Conservation (phyloP, 1,140 invertebrate genomes). For the Brachionus rubens region DNA sequence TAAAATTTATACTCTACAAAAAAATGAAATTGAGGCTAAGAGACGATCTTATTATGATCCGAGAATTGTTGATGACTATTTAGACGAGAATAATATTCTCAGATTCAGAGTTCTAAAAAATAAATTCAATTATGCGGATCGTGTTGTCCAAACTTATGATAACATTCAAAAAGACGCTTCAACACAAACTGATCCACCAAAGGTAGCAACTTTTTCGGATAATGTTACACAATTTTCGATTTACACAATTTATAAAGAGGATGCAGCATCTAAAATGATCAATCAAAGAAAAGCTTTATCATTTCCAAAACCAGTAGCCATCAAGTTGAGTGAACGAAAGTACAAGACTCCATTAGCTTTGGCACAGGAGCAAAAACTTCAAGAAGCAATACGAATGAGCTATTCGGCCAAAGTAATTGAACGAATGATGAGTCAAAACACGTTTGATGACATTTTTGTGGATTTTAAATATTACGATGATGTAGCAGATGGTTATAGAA, state of each 20-base stretch:
- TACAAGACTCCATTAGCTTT: neutral
- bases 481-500: conserved; percentile 84
- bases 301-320: no score
- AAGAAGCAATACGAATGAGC: conserved; percentile 54
- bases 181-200: neutral
- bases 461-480: conserved; percentile 94
- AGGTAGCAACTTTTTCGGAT: conserved; percentile 39
- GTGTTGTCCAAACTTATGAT: neutral
- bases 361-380: conserved; percentile 50
- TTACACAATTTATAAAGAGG: neutral
- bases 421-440: conserved; percentile 88
- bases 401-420: conserved; percentile 76
- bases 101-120: conserved; percentile 31
- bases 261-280: conserved; percentile 42
- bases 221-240: neutral
- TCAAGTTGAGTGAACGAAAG: neutral
- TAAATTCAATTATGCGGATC: conserved; percentile 24
- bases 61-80: conserved; percentile 17
- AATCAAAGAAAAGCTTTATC: no score
- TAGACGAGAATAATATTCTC: neutral
- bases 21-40: neutral
- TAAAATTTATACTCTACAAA: conserved; percentile 50
- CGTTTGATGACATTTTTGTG: conserved; percentile 83
- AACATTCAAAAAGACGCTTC: neutral
- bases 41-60: conserved; percentile 8